phyloP scores from a whole-genome alignment of 2,888 invertebrate species.

The Pyralis farinalis region DNA sequence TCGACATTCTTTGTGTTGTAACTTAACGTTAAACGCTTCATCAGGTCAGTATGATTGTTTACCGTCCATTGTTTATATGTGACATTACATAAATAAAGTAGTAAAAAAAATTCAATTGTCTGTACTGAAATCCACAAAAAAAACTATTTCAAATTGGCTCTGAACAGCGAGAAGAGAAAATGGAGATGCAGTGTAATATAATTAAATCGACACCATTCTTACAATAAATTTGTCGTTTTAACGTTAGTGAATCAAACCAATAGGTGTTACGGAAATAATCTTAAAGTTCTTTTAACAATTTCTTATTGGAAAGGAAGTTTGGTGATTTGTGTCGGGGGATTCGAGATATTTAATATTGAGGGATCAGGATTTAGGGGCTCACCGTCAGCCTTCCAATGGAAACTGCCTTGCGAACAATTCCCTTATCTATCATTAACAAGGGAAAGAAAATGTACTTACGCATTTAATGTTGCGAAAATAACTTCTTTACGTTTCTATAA shows the following conservation, averaged over 20 bases:
- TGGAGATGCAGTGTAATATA: no score
- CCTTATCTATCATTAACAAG: constrained; percentile 27
- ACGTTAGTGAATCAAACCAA: constrained; percentile 51
- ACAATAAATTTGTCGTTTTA: constrained; percentile 40
- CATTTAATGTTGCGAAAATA: not conserved
- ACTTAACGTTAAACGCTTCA: no score
- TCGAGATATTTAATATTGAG: constrained; percentile 27
- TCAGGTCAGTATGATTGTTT: no score
- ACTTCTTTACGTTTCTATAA: not conserved
- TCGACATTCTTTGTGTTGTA: no score
- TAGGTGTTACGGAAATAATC: constrained; percentile 49
- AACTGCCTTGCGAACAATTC: constrained; percentile 24
- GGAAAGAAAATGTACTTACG: constrained; percentile 15
- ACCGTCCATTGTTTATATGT: no score
- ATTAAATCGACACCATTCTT: constrained; percentile 5
- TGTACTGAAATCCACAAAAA: no score
- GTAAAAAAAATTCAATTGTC: no score
- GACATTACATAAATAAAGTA: no score
- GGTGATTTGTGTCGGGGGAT: constrained; percentile 41
- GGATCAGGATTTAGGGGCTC: constrained; percentile 19
- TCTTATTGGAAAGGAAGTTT: constrained; percentile 46
- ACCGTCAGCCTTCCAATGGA: not conserved
- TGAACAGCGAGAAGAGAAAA: no score
- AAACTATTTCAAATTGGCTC: no score
- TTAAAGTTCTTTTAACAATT: constrained; percentile 49